phyloP scores from a whole-genome alignment of 64 coral and sea anemone genomes.

The Porites australiensis region DNA sequence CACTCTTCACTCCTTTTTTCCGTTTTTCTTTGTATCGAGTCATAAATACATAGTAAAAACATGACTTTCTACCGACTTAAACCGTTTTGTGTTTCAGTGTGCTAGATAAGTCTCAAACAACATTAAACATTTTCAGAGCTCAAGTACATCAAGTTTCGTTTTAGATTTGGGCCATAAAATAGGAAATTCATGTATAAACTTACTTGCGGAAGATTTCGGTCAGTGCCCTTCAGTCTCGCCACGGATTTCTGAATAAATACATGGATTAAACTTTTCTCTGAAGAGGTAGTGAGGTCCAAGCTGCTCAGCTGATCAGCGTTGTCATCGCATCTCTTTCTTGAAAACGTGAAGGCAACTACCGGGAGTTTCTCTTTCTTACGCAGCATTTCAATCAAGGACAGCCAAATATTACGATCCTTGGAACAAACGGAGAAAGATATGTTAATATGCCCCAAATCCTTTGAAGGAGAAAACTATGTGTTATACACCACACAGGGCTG shows the following conservation, averaged over 20 bases:
- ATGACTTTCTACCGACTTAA: no score
- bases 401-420: slow-evolving; percentile 91
- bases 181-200: background rate
- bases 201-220: slow-evolving; percentile 85
- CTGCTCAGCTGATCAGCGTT: slow-evolving; percentile 83
- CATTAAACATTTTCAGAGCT: no score
- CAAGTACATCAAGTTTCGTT: no score
- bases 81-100: no score
- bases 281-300: slow-evolving; percentile 78
- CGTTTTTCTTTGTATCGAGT: no score
- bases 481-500: no score
- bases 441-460: background rate
- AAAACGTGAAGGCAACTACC: slow-evolving; percentile 94
- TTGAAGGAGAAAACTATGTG: no score
- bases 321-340: slow-evolving; percentile 86
- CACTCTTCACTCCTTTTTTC: no score
- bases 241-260: slow-evolving; percentile 87
- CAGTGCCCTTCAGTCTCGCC: slow-evolving; percentile 74
- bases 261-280: slow-evolving; percentile 86
- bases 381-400: slow-evolving; percentile 86
- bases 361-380: slow-evolving; percentile 92
- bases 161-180: background rate
- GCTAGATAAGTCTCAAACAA: no score
- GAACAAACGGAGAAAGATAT: background rate
- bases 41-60: no score